Evolutionary conservation across 2,113 vertebrate genomes (phyloP).

Genomic region (Ceyx margarethae): DNA sequence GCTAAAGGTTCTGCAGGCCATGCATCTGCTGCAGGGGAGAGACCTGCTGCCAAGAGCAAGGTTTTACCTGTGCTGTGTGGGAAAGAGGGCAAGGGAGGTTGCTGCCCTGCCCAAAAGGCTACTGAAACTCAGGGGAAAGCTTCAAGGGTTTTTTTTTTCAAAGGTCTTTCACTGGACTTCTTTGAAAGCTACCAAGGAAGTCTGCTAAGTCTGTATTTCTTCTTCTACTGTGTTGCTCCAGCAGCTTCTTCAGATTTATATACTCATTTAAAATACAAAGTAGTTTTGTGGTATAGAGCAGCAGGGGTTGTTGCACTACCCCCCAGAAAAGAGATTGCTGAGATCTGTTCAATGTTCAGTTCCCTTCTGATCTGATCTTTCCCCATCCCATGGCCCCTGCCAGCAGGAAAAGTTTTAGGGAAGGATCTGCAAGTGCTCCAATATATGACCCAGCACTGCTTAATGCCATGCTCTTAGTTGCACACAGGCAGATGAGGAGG

Average conservation of each 20-base stretch:
- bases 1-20: background rate
- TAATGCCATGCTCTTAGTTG: background rate
- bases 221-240: background rate
- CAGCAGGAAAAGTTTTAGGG: background rate
- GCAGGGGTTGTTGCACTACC: background rate
- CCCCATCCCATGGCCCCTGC: background rate
- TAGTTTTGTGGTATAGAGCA: background rate
- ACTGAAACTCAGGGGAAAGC: background rate
- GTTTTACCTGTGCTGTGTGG: background rate
- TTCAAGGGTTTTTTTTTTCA: background rate
- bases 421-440: background rate
- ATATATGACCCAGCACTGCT: background rate
- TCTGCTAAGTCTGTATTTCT: background rate
- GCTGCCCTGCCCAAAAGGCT: background rate
- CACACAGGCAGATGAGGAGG: background rate
- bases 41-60: accelerated
- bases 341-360: background rate
- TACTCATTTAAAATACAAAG: background rate
- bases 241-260: background rate
- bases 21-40: accelerated
- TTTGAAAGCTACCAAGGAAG: background rate
- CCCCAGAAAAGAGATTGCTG: accelerated
- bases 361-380: background rate
- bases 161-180: background rate
- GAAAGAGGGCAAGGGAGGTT: background rate